Percentiles rank a stretch among this genome's conserved stretches.
Conservation (phyloP, 2,888 invertebrate genomes). For the Phyllotreta striolata region DNA sequence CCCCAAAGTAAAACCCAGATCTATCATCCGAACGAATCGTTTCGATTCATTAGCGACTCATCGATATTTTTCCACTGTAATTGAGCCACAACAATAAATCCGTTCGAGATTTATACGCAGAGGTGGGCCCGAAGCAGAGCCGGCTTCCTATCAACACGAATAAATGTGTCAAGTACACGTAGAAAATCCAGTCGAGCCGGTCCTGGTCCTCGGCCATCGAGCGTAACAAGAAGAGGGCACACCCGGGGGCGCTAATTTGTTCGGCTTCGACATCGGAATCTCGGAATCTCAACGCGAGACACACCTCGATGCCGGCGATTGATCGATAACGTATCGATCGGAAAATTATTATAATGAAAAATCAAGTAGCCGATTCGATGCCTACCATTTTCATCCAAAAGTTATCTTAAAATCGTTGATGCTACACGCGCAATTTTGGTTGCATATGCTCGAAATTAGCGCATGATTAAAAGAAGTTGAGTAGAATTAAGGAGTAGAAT, state of each 20-base stretch:
- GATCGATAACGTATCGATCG: conserved; percentile 33
- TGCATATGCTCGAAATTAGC: too few relatives aligned
- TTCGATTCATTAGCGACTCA: conserved; percentile 40
- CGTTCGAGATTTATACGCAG: conserved; percentile 49
- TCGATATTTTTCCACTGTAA: conserved; percentile 41
- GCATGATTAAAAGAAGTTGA: too few relatives aligned
- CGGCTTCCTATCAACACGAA: not conserved
- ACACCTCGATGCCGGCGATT: conserved; percentile 39
- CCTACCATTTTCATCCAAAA: not conserved
- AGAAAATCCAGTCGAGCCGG: not conserved
- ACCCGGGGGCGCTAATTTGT: conserved; percentile 38
- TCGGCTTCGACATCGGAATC: conserved; percentile 36
- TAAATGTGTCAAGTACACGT: not conserved
- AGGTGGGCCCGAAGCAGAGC: conserved; percentile 44
- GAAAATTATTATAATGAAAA: conserved; percentile 27
- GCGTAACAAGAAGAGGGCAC: conserved; percentile 22
- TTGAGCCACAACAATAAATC: conserved; percentile 46
- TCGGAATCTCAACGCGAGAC: conserved; percentile 30
- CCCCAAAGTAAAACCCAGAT: conserved; percentile 23
- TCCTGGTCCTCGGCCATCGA: conserved; percentile 5
- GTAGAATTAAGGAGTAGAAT: too few relatives aligned
- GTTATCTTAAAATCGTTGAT: too few relatives aligned
- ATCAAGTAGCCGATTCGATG: conserved; percentile 24
- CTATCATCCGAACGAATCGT: conserved; percentile 26
- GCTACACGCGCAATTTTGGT: too few relatives aligned